These are phyloP conservation scores for Prinia subflava DNA, from an alignment of 2,113 vertebrate species.

Conservation along the genomic window DNA sequence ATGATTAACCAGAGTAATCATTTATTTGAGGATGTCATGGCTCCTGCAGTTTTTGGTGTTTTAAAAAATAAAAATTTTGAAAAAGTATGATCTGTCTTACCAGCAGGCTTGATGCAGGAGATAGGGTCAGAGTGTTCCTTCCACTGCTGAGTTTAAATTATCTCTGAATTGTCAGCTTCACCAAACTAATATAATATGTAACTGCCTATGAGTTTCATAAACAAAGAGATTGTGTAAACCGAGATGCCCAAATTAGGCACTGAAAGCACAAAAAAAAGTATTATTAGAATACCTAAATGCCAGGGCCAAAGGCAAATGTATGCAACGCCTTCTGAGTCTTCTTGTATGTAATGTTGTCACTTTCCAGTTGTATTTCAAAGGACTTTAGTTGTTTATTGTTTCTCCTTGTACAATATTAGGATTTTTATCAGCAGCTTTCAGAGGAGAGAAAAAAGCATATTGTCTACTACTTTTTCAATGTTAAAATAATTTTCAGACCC, in stretches of 20 bases:
- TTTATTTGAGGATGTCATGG: not conserved
- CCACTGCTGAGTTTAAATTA: not conserved
- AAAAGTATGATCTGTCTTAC: not conserved
- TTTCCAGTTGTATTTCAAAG: not conserved
- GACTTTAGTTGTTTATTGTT: not conserved
- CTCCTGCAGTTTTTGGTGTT: not conserved
- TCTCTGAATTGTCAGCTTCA: not conserved
- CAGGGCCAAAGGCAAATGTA: not conserved
- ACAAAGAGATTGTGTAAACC: not conserved
- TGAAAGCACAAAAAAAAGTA: not conserved
- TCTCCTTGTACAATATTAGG: not conserved
- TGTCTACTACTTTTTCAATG: not conserved
- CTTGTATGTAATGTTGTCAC: not conserved
- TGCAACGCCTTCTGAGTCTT: not conserved
- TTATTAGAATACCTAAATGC: not conserved
- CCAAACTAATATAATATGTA: not conserved
- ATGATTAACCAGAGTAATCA: not conserved
- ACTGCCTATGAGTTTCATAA: not conserved
- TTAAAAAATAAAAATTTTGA: not conserved
- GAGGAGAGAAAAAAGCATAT: not conserved
- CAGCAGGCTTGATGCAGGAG: not conserved
- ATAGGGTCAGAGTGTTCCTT: not conserved
- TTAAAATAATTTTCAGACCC: not conserved
- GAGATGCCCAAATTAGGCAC: not conserved
- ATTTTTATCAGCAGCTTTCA: not conserved